Evolutionary conservation across 2,113 vertebrate species (phyloP).

Genomic region (Chamaea fasciata): DNA sequence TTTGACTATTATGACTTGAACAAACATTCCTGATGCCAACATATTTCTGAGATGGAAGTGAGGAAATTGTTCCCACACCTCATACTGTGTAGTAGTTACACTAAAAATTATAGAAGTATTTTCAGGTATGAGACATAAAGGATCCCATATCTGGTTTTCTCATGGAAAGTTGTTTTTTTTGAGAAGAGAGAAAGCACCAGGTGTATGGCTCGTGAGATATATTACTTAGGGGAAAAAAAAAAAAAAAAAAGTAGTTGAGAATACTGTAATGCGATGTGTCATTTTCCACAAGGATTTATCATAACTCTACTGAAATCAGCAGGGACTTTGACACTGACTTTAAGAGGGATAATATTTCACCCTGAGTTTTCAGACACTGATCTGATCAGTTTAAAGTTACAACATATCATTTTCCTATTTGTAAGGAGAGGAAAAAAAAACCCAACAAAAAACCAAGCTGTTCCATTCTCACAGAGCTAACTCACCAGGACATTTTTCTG

Average conservation of each 20-base stretch:
- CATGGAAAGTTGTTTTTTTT: not conserved
- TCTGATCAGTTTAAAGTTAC: conserved; percentile 1
- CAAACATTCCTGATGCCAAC: not conserved
- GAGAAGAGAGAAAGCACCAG: not conserved
- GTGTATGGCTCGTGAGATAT: not conserved
- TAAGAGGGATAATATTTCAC: not conserved
- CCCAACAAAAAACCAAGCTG: not conserved
- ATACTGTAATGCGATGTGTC: not conserved
- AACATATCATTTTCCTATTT: not conserved
- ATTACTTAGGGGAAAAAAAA: not conserved
- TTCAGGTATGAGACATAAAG: not conserved
- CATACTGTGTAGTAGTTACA: accelerated
- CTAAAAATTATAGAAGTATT: not conserved
- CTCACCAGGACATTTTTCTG: not conserved
- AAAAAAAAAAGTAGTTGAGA: not conserved
- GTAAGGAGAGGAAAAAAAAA: not conserved
- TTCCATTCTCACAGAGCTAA: not conserved
- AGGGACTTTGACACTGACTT: not conserved
- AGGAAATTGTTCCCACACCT: not conserved
- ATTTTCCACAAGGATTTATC: not conserved
- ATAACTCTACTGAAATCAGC: not conserved
- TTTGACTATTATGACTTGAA: not conserved
- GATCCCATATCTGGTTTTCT: not conserved
- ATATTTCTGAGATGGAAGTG: not conserved
- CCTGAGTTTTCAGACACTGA: not conserved